Percentiles rank a stretch among this genome's conserved stretches.
Evolutionary conservation across 2,797 vertebrate species (phyloP).

Genomic region (Octomys mimax): DNA sequence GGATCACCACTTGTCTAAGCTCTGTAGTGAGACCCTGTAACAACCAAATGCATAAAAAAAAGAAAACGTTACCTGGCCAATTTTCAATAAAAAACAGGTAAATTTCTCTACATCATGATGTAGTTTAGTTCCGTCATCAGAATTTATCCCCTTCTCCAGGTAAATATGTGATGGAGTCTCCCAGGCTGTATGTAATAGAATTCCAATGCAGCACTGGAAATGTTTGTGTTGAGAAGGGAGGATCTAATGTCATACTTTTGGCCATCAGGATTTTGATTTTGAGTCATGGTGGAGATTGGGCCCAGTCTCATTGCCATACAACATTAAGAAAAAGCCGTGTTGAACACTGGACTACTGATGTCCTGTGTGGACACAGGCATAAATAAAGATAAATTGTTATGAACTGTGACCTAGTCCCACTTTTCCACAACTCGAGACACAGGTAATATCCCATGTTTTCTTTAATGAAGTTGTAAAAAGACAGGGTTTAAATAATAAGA

Average conservation of each 20-base stretch:
- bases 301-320: slow-evolving; percentile 14
- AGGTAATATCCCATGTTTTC: neutral
- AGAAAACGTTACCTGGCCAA: neutral
- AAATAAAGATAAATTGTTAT: neutral
- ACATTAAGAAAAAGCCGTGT: slow-evolving; percentile 15
- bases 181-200: neutral
- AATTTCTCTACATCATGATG: slow-evolving; percentile 17
- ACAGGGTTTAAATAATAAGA: neutral
- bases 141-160: slow-evolving; percentile 43
- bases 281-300: slow-evolving; percentile 19
- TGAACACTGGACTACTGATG: neutral
- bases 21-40: too few species aligned
- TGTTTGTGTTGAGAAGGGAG: neutral
- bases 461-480: neutral
- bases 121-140: neutral
- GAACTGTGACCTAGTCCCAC: neutral
- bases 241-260: slow-evolving; percentile 11
- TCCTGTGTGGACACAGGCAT: neutral
- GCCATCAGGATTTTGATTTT: slow-evolving; percentile 22
- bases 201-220: slow-evolving; percentile 52
- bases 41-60: too few species aligned
- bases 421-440: neutral
- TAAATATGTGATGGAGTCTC: neutral
- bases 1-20: too few species aligned
- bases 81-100: slow-evolving; percentile 19